Evolutionary conservation across 2,113 vertebrate genomes (phyloP).

Genomic region (Oxyruncus cristatus): DNA sequence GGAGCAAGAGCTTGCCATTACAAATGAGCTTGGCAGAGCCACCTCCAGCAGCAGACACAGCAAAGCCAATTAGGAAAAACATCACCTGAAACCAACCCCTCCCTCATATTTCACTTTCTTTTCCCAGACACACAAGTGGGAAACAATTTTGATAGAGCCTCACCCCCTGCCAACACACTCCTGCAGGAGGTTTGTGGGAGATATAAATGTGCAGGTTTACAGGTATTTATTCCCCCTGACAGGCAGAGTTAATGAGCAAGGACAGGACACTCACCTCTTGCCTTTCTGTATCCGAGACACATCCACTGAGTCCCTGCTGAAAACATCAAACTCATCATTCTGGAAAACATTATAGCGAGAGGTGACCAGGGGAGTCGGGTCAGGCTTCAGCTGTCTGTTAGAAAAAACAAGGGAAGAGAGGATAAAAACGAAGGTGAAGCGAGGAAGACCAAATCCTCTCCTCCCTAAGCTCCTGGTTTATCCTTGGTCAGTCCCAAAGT

Average conservation of each 20-base stretch:
- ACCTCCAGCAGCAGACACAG: background rate
- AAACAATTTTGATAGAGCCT: background rate
- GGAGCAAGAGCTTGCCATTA: background rate
- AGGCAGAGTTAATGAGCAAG: background rate
- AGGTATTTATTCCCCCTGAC: background rate
- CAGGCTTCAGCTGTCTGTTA: conserved; percentile 77
- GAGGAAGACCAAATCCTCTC: background rate
- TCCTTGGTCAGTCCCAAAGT: background rate
- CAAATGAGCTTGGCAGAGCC: background rate
- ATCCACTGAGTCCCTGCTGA: conserved; percentile 89
- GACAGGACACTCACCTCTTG: conserved; percentile 77
- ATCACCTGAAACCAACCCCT: background rate
- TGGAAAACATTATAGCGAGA: conserved; percentile 87
- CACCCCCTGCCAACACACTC: background rate
- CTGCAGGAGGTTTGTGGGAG: background rate
- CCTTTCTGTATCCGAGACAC: conserved; percentile 91
- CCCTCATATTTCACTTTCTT: background rate
- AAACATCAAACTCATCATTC: conserved; percentile 94
- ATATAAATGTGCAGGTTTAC: background rate
- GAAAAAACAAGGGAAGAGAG: background rate
- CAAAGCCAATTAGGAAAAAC: conserved; percentile 5
- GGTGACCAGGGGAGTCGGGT: conserved; percentile 76
- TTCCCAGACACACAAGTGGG: background rate
- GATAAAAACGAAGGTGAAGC: background rate
- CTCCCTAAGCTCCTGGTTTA: background rate